Evolutionary conservation across 2,888 invertebrate species (phyloP).

Genomic region (Steinernema hermaphroditum): DNA sequence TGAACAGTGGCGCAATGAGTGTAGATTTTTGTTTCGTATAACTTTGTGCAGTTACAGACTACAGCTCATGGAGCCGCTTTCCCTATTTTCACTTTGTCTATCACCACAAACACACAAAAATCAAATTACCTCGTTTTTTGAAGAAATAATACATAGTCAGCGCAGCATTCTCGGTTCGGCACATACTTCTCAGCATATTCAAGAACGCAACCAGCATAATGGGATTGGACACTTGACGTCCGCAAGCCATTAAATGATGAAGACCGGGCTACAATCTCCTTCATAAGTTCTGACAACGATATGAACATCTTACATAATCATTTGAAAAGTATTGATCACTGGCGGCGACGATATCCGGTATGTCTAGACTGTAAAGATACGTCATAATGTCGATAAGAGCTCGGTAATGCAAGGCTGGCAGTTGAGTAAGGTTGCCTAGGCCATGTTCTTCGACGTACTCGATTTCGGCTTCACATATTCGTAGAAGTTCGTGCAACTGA

Average conservation of each 20-base stretch:
- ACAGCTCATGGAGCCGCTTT: too few species aligned
- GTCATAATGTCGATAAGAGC: slow-evolving; percentile 1
- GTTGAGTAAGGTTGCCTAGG: background rate
- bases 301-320: background rate
- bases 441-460: background rate
- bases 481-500: background rate
- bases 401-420: background rate
- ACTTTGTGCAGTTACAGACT: too few species aligned
- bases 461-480: background rate
- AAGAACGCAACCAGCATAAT: background rate
- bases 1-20: too few species aligned
- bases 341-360: background rate
- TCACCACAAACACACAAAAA: background rate
- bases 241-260: background rate
- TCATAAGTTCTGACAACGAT: background rate
- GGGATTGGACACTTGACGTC: background rate
- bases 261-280: background rate
- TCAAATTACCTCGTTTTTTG: background rate
- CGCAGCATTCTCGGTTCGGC: background rate
- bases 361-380: background rate
- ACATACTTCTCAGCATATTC: slow-evolving; percentile 2
- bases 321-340: background rate
- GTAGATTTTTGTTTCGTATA: too few species aligned
- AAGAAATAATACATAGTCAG: background rate
- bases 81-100: background rate